These are phyloP conservation scores for Cervus canadensis DNA, from an alignment of 2,113 vertebrate species.

Conservation along the genomic window DNA sequence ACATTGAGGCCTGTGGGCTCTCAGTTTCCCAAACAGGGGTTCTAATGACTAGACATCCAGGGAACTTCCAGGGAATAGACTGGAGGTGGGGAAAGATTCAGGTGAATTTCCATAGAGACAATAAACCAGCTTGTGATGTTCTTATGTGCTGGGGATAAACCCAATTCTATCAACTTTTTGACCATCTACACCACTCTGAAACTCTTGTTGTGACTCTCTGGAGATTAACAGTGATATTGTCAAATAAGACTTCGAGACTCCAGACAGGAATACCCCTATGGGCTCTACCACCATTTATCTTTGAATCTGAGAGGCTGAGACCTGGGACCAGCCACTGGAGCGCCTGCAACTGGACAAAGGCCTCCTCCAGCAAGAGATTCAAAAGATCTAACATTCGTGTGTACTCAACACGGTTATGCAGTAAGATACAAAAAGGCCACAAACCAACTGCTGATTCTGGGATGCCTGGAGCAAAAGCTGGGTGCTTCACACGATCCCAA, in stretches of 20 bases:
- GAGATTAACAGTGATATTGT: not conserved
- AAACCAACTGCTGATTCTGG: not conserved
- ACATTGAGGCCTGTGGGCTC: not conserved
- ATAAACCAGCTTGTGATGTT: not conserved
- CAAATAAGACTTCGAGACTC: not conserved
- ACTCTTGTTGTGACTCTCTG: not conserved
- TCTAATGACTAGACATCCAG: not conserved
- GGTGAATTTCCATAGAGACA: not conserved
- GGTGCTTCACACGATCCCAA: accelerated
- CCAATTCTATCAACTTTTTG: not conserved
- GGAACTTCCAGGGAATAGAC: not conserved
- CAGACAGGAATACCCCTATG: not conserved
- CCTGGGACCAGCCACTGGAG: not conserved
- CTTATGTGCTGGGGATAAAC: not conserved
- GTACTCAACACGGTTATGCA: not conserved
- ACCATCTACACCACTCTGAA: not conserved
- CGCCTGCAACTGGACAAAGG: accelerated
- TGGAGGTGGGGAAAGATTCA: not conserved
- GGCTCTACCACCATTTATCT: not conserved
- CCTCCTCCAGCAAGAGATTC: not conserved
- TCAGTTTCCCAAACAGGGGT: not conserved
- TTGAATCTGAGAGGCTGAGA: not conserved
- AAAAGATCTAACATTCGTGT: not conserved
- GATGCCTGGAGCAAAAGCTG: not conserved
- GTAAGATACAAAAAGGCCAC: not conserved